A percentile compares a stretch with the other conserved stretches of the same genome.
These are phyloP conservation scores for Spea hammondii DNA, from an alignment of 2,797 vertebrate species.

Conservation along the genomic window DNA sequence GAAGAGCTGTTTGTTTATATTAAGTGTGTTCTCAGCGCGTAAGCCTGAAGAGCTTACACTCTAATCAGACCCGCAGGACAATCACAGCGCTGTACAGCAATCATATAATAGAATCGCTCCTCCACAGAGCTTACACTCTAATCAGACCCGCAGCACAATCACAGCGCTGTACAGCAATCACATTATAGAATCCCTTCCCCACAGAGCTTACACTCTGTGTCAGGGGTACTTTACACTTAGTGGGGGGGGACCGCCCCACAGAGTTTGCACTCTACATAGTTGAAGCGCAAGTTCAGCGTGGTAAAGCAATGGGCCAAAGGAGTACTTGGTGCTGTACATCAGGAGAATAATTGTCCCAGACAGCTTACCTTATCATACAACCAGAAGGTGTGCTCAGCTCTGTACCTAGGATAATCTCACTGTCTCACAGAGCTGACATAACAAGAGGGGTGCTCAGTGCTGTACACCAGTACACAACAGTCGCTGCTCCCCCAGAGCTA, in stretches of 20 bases:
- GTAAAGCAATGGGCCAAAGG: background rate
- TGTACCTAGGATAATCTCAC: background rate
- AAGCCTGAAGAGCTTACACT: background rate
- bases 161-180: background rate
- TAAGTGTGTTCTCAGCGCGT: too few relatives aligned
- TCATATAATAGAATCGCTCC: background rate
- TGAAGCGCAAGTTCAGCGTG: too few relatives aligned
- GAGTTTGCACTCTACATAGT: slow-evolving; percentile 9
- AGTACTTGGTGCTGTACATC: background rate
- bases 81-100: background rate
- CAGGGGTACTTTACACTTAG: too few relatives aligned
- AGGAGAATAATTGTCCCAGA: background rate
- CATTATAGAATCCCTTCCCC: background rate
- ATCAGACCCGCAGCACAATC: background rate
- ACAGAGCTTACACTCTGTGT: slow-evolving; percentile 7
- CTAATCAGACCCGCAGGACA: background rate
- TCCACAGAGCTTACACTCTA: background rate
- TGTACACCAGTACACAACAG: background rate
- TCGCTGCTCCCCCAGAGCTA: slow-evolving; percentile 14
- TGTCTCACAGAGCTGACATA: slow-evolving; percentile 12
- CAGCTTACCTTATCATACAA: slow-evolving; percentile 8
- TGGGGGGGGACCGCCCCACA: background rate
- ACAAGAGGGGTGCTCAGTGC: background rate
- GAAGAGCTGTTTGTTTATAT: too few relatives aligned
- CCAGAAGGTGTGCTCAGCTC: background rate